Conservation (phyloP, 35 echinoderm and acorn worm genomes). For the Strongylocentrotus purpuratus region DNA sequence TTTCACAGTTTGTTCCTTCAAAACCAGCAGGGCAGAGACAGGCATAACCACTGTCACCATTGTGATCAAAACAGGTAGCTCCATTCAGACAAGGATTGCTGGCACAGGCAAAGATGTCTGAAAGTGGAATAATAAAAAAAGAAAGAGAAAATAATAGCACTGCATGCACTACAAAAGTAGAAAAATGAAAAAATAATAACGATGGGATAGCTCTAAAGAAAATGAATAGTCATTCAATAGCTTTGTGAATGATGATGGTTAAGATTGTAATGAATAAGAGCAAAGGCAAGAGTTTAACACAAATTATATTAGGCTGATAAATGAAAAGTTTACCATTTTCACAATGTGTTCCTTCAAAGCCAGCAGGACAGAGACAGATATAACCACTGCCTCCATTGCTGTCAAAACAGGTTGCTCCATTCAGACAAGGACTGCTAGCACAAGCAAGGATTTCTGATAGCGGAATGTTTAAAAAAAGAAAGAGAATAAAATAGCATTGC, state of each 20-base stretch:
- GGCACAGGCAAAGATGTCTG: constrained; percentile 14
- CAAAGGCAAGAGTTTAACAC: neutral
- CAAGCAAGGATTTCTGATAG: neutral
- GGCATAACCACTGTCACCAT: constrained; percentile 7
- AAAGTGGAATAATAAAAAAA: too few relatives aligned
- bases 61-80: constrained; percentile 51
- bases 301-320: neutral
- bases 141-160: too few relatives aligned
- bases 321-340: neutral
- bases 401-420: constrained; percentile 59
- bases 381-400: neutral
- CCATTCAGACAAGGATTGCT: constrained; percentile 49
- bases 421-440: constrained; percentile 39
- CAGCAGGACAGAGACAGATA: neutral
- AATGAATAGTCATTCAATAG: neutral
- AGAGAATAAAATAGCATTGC: too few relatives aligned
- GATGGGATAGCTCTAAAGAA: neutral
- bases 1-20: constrained; percentile 45
- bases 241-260: neutral
- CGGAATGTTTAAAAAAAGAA: too few relatives aligned
- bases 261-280: neutral
- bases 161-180: too few relatives aligned
- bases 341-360: constrained; percentile 20
- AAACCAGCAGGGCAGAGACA: constrained; percentile 52
- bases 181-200: too few relatives aligned